A percentile compares a stretch with the other conserved stretches of the same genome.
Evolutionary conservation across 2,888 invertebrate genomes (phyloP).

Genomic region (Cephus rjabovi): DNA sequence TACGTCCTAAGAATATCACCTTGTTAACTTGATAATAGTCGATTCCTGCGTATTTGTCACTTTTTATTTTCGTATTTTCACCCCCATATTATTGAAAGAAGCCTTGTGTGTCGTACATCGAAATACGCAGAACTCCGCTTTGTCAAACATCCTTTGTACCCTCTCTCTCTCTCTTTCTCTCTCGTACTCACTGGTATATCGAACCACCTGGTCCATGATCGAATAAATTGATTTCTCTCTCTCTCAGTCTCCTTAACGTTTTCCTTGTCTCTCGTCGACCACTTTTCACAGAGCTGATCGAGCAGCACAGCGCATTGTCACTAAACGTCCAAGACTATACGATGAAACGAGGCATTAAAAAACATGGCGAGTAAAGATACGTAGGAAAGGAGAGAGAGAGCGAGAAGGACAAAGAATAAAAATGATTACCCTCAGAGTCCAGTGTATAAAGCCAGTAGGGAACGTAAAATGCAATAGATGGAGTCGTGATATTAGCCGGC

Average conservation of each 20-base stretch:
- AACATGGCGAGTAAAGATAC: neutral
- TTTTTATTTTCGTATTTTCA: neutral
- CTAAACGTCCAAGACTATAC: neutral
- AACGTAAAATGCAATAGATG: neutral
- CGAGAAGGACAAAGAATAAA: conserved; percentile 13
- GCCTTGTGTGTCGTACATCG: neutral
- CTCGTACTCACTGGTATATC: too few species aligned
- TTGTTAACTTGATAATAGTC: neutral
- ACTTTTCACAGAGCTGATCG: neutral
- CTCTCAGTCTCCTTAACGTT: neutral
- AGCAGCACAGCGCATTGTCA: neutral
- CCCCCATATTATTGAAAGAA: neutral
- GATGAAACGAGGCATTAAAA: neutral
- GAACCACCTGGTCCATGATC: too few species aligned
- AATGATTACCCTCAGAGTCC: neutral
- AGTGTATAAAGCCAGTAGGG: neutral
- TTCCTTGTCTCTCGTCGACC: neutral
- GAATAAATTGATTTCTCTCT: neutral
- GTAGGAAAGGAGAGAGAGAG: neutral
- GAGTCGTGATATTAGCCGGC: conserved; percentile 32
- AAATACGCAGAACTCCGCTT: neutral
- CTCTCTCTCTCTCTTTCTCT: too few species aligned
- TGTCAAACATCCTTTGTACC: neutral
- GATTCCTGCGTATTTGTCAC: neutral
- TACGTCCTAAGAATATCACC: too few species aligned